phyloP scores from a whole-genome alignment of 2,113 vertebrate species.

The Panurus biarmicus region DNA sequence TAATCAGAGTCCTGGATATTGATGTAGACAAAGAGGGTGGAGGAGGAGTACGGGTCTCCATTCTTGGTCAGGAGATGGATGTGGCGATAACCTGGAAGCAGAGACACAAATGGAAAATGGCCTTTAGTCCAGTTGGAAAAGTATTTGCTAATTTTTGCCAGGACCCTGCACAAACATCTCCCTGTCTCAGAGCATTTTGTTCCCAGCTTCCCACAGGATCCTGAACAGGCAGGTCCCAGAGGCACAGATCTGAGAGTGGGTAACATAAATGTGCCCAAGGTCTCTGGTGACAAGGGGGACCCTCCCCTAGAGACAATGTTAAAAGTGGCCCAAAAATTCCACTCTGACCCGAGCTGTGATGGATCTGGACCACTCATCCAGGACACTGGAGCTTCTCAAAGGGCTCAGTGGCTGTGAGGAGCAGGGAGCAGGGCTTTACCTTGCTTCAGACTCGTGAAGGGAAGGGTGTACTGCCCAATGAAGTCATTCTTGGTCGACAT shows the following conservation, averaged over 20 bases:
- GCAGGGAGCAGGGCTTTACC: slow-evolving; percentile 68
- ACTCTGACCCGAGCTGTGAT: background rate
- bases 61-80: slow-evolving; percentile 87
- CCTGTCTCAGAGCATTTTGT: background rate
- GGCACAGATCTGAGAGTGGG: background rate
- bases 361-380: background rate
- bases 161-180: background rate
- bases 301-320: background rate
- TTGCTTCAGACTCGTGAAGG: slow-evolving; percentile 81
- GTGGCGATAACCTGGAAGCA: slow-evolving; percentile 86
- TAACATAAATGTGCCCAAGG: fast-evolving
- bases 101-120: background rate
- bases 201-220: background rate
- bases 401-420: background rate
- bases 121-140: background rate
- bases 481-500: slow-evolving; percentile 82
- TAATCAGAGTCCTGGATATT: slow-evolving; percentile 68
- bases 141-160: background rate
- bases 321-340: background rate
- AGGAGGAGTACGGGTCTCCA: slow-evolving; percentile 79
- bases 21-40: slow-evolving; percentile 86
- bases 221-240: background rate
- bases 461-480: slow-evolving; percentile 85
- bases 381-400: background rate
- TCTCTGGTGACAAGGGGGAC: background rate